Base-by-base conservation (phyloP, 2,113 vertebrate genomes). In the Sorex araneus region DNA sequence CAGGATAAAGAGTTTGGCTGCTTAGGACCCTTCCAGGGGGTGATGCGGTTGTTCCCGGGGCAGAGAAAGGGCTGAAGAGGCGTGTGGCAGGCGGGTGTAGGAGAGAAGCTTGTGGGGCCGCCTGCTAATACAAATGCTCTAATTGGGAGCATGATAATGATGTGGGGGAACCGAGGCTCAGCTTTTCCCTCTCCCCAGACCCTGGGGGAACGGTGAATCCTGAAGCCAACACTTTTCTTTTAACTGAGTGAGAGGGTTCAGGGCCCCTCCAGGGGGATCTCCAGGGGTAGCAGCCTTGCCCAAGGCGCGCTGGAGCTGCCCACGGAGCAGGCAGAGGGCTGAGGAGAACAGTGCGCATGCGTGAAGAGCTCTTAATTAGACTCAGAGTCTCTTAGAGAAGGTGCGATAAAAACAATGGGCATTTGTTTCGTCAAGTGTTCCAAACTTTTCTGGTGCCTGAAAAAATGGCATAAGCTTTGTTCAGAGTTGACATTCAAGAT, bases 351-450 rank as follows among this genome's bases (percentile, higher is more conserved):
- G 85, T 4, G 4, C 2, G 12, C 9, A 12, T 6, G n/a, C 70
- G 32, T 45, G 10, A 12, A 16, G 36, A n/a, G 50, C n/a, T 90
- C 78, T 87, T 21, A 12, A 2, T 50, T 5, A 13, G n/a, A 78
- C 57, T 76, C 70, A 3, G 23, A 77, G 30, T 25, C 93, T 73
- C 83, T 87, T 66, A 50, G 43, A 60, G 34, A 54, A 79, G 36
- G 57, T 64, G 36, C 76, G 64, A 70, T 63, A 32, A 77, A 87
- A 57, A 81, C 27, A 84, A 8, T 0, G 8, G 50, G 25, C 8
- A 27, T 28, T 67, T 66, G 43, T 70, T 90, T 67, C 74, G 71
- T 67, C n/a, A 83, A 86, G 78, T 89, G 8, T 76, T 89, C 81
- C 34, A 12, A 70, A 47, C 11, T 84, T 60, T 76, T 40, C 82